Evolutionary conservation across 1,140 invertebrate species (phyloP), one percentile per base, ranked within the genome.

Genomic region (Saxidomus purpurata): DNA sequence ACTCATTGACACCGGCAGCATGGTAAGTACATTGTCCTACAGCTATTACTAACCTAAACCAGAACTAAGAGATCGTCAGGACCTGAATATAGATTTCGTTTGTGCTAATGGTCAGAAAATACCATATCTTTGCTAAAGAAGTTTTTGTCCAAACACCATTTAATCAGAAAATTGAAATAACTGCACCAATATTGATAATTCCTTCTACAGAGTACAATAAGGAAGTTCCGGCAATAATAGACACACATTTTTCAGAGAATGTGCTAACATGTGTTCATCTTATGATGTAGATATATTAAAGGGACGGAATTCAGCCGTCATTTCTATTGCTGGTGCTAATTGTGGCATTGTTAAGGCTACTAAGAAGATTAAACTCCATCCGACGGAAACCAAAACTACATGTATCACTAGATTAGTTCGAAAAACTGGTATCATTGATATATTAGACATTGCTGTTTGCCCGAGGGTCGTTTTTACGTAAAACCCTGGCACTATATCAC

Each of bases 51-150:
- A 38, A 25, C 8, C 11, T 31, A 76, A 76, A 36, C 71, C 71
- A 34, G 71, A 76, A n/a, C 13, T 76, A 31, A 36, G 13, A 36
- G n/a, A 9, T 76, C 71, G 11, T 34, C 6, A 76, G 34, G 71
- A 76, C 38, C 34, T 76, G 6, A 76, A 76, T n/a, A n/a, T 76
- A 8, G 47, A 49, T 17, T 11, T 49, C 47, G 17, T 49, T 49
- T 49, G 47, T 49, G 47, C 47, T 49, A 40, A 38, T 43, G 71
- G 71, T 22, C 17, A 76, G 38, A 40, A 13, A 34, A 34, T 76
- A 40, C 71, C 71, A 34, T 76, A 76, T n/a, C 13, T 76, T 6
- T 11, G 71, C 31, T 76, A 76, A 15, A 76, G 71, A 76, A 76
- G 61, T 67, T 34, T 34, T 67, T 9, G n/a, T 67, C n/a, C 8